A percentile compares a stretch with the other conserved stretches of the same genome.
Conservation (phyloP, 30 jellyfish, hydroid and myxozoan genomes). For the Cassiopea andromeda region DNA sequence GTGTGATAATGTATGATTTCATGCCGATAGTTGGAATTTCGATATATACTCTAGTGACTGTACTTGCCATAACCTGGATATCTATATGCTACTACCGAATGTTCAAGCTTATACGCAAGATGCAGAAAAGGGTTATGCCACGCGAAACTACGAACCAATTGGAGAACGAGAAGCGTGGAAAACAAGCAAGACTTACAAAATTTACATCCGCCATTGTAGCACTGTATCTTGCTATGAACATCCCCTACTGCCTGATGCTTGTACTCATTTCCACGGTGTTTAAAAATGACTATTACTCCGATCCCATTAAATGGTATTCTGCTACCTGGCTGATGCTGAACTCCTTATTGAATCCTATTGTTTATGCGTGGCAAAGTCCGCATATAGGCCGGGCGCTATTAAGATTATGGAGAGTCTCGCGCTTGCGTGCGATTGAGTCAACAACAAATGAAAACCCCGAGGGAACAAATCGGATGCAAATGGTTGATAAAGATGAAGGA, state of each 20-base stretch:
- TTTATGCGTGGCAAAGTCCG: constrained; percentile 74
- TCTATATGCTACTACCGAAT: constrained; percentile 37
- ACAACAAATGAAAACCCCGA: constrained; percentile 16
- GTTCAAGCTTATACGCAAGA: constrained; percentile 32
- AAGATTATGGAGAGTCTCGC: constrained; percentile 35
- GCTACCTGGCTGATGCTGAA: constrained; percentile 33
- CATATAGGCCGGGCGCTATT: constrained; percentile 49
- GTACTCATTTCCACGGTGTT: constrained; percentile 11
- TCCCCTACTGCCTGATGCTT: constrained; percentile 44
- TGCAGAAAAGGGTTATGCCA: constrained; percentile 32
- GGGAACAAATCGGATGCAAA: not conserved
- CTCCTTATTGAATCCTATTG: constrained; percentile 50
- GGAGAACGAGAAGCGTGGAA: constrained; percentile 37
- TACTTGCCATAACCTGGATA: constrained; percentile 31
- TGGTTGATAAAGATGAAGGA: not conserved
- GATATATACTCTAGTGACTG: constrained; percentile 20
- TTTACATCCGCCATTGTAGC: constrained; percentile 31
- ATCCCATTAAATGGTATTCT: constrained; percentile 22
- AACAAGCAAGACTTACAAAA: constrained; percentile 59
- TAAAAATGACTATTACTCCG: not conserved
- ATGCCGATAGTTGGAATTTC: constrained; percentile 20
- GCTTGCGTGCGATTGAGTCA: not conserved
- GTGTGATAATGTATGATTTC: constrained; percentile 41
- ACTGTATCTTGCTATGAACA: constrained; percentile 28
- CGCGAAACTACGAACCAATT: not conserved